Evolutionary conservation across 1,140 invertebrate species (phyloP), one percentile per base, ranked within the genome.

Genomic region (Apis laboriosa): DNA sequence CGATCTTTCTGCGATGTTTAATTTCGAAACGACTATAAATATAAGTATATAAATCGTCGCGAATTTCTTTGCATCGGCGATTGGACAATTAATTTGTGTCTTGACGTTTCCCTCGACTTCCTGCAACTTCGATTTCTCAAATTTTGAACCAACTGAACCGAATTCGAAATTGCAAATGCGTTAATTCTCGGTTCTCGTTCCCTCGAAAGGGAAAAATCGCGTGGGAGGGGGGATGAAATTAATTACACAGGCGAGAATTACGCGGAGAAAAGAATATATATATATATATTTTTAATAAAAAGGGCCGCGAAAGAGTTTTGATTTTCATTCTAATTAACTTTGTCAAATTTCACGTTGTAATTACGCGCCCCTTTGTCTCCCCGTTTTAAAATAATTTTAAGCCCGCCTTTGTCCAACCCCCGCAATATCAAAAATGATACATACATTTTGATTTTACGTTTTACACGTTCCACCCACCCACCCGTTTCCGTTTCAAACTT

Each of bases 321-420:
- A 77, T 77, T 77, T 60, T 53, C 75, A 60, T 66, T 55, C 49
- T 66, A 66, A 77, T 77, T 77, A 77, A 77, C 61, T 77, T 77
- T 66, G 75, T 66, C 61, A 77, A 77, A 77, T 43, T 77, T 66
- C 51, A 34, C 61, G 43, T 77, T 67, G 75, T 67, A 66, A 77
- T 77, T 77, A 77, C 61, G 51, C 61, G 21, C 34, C 28, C 75
- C 61, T 77, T 77, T 77, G 75, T 66, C 53, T 13, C 75, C 12
- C 28, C 61, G 34, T 34, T 77, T 66, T 55, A 53, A 66, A 77
- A 63, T 66, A 66, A 77, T 77, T 77, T 77, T 66, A 77, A 77
- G 61, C 75, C 75, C 3, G 75, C 51, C 61, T 77, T 77, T 77
- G 61, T 66, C 61, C 43, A 77, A 43, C 4, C 4, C 34, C 34